These are phyloP conservation scores for Zoanthus sansibaricus DNA, from an alignment of 92 coral and sea anemone genomes.

Conservation along the genomic window DNA sequence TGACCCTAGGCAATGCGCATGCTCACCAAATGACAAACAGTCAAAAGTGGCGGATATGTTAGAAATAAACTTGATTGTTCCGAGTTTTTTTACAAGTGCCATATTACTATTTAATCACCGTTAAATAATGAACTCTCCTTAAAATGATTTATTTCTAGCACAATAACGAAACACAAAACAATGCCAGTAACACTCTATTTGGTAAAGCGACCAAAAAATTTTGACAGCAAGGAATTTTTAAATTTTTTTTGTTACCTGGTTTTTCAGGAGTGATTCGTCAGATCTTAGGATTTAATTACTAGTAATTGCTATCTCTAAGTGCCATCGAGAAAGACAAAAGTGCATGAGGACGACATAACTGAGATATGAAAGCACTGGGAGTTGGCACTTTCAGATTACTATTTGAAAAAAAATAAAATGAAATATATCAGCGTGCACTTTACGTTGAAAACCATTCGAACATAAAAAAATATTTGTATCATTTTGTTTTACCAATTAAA, in stretches of 20 bases:
- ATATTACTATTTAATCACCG: slow-evolving; percentile 9
- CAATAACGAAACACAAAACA: not conserved
- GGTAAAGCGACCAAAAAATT: not conserved
- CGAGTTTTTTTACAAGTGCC: not conserved
- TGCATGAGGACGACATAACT: no score
- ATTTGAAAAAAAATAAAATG: no score
- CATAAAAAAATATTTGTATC: no score
- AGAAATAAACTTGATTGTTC: slow-evolving; percentile 19
- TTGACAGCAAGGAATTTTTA: not conserved
- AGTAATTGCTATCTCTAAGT: no score
- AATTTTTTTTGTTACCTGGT: not conserved
- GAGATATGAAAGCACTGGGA: no score
- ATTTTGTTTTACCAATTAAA: no score
- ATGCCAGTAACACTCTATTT: not conserved
- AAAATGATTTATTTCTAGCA: not conserved
- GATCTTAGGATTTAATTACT: not conserved
- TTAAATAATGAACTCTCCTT: slow-evolving; percentile 22
- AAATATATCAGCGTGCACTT: no score
- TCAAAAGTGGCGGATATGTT: slow-evolving; percentile 38
- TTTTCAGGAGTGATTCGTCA: not conserved
- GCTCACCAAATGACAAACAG: slow-evolving; percentile 7
- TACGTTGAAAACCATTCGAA: no score
- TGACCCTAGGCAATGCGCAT: slow-evolving; percentile 22
- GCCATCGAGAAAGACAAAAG: no score
- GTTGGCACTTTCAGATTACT: no score